Conservation (phyloP, 2,113 vertebrate genomes). For the Egretta garzetta region DNA sequence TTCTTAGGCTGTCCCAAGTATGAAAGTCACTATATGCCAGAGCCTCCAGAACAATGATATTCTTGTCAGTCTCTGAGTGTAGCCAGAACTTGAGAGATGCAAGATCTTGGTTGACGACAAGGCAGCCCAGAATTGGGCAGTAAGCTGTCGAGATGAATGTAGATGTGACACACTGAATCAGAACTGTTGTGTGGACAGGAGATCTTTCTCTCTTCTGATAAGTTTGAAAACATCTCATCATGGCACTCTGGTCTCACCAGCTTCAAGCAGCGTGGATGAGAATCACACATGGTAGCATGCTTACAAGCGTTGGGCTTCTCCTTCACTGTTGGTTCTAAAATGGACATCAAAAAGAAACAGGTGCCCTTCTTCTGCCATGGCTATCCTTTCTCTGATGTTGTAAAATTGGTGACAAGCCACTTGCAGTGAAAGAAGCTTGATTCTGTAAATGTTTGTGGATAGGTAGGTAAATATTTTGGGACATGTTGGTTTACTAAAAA, state of each 20-base stretch:
- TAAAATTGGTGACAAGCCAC: neutral
- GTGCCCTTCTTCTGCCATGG: neutral
- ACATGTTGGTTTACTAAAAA: neutral
- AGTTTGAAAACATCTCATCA: fast-evolving
- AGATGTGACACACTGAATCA: neutral
- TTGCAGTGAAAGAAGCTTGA: neutral
- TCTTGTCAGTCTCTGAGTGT: neutral
- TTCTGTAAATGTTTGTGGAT: neutral
- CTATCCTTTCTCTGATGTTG: neutral
- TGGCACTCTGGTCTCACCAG: neutral
- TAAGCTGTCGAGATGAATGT: neutral
- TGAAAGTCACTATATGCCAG: neutral
- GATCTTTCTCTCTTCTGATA: neutral
- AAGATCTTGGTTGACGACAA: neutral
- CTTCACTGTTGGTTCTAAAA: neutral
- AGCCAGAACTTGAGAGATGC: neutral
- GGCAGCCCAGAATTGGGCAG: neutral
- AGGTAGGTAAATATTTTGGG: neutral
- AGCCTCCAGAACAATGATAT: neutral
- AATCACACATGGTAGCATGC: neutral
- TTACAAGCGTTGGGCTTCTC: neutral
- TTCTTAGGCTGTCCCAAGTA: neutral
- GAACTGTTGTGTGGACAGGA: neutral
- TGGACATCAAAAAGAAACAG: neutral
- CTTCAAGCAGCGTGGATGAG: neutral